phyloP scores from a whole-genome alignment of 2,797 vertebrate species.

The Coendou prehensilis region DNA sequence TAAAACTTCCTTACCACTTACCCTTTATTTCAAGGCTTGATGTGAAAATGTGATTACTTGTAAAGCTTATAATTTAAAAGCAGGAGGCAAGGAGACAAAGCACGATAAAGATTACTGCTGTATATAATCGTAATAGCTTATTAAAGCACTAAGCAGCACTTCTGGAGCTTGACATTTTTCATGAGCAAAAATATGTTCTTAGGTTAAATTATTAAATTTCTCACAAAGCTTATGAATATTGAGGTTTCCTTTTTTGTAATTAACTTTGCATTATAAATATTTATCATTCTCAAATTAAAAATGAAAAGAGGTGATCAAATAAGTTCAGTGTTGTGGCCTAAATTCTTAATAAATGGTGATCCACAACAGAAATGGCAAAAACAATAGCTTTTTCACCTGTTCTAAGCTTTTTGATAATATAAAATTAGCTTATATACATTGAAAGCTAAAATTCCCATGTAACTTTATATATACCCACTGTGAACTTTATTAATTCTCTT shows the following conservation, averaged over 20 bases:
- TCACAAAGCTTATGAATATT: constrained; percentile 41
- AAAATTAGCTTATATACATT: constrained; percentile 67
- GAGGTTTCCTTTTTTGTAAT: constrained; percentile 56
- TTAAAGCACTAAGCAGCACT: background rate
- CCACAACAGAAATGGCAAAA: constrained; percentile 79
- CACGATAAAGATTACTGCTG: background rate
- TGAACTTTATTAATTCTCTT: constrained; percentile 80
- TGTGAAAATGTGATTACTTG: background rate
- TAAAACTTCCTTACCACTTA: constrained; percentile 29
- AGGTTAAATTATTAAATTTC: constrained; percentile 60
- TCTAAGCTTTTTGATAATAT: constrained; percentile 79
- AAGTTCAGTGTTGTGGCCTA: constrained; percentile 82
- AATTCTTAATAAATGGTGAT: constrained; percentile 84
- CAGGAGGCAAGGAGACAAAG: background rate
- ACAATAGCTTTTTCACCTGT: constrained; percentile 71
- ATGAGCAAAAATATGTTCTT: constrained; percentile 29
- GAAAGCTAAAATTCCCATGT: constrained; percentile 81
- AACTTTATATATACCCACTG: constrained; percentile 81
- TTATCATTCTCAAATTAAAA: constrained; percentile 69
- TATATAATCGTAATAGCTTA: background rate
- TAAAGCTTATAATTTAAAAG: constrained; percentile 48
- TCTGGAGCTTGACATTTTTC: constrained; percentile 34
- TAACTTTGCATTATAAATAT: constrained; percentile 58
- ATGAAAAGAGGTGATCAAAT: constrained; percentile 76
- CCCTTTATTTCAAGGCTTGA: constrained; percentile 50